phyloP scores from a whole-genome alignment of 2,888 invertebrate species.

The Mycalesis mineus region DNA sequence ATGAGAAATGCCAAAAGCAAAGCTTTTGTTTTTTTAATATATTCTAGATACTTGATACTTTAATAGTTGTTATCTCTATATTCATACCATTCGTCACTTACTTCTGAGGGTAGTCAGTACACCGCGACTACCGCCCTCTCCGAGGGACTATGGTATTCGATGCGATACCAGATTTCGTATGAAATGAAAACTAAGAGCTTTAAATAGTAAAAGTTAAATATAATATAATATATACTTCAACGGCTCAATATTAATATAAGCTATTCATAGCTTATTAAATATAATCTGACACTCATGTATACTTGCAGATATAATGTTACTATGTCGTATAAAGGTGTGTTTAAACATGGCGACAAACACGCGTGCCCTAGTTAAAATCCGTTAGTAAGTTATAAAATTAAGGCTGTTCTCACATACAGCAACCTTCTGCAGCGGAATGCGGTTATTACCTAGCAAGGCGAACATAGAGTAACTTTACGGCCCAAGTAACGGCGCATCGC shows the following conservation, averaged over 20 bases:
- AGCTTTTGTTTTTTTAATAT: conserved; percentile 67
- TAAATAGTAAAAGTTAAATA: conserved; percentile 75
- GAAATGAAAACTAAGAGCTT: conserved; percentile 77
- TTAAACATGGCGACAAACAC: too few species aligned
- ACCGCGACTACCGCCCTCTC: conserved; percentile 33
- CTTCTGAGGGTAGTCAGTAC: conserved; percentile 37
- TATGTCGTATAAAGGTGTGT: conserved; percentile 38
- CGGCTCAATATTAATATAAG: conserved; percentile 73
- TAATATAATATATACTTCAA: conserved; percentile 72
- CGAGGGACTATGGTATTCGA: conserved; percentile 57
- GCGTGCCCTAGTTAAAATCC: too few species aligned
- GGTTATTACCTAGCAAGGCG: too few species aligned
- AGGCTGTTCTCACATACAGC: too few species aligned
- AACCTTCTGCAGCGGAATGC: too few species aligned
- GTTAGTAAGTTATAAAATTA: too few species aligned
- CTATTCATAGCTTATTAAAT: conserved; percentile 71
- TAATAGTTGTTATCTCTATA: conserved; percentile 63
- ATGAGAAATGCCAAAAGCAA: conserved; percentile 66
- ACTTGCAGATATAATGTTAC: conserved; percentile 45
- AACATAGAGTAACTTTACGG: too few species aligned
- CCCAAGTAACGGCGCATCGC: too few species aligned
- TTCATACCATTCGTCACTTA: conserved; percentile 47
- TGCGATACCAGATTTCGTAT: conserved; percentile 66
- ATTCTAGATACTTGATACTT: conserved; percentile 62
- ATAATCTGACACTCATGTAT: conserved; percentile 56